Percentiles rank a stretch among this genome's conserved stretches.
phyloP scores from a whole-genome alignment of 2,797 vertebrate species.

The Phataginus tricuspis region DNA sequence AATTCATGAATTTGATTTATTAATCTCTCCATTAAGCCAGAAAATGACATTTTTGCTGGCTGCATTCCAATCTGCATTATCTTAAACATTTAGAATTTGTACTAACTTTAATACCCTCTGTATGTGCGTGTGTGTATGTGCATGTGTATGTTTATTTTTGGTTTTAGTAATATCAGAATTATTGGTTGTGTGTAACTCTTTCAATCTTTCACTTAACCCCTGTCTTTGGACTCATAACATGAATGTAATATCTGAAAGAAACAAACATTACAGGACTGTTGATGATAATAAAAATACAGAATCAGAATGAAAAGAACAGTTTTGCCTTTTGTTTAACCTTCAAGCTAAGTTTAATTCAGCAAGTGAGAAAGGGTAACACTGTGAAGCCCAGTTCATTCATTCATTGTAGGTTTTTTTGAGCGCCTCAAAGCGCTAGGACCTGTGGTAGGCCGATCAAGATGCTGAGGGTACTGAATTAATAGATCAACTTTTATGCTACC shows the following conservation, averaged over 20 bases:
- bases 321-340: not conserved
- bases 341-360: constrained; percentile 32
- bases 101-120: constrained; percentile 60
- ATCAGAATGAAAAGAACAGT: constrained; percentile 10
- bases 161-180: constrained; percentile 21
- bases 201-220: not conserved
- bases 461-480: not conserved
- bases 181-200: constrained; percentile 43
- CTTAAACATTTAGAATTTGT: constrained; percentile 70
- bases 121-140: not conserved
- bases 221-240: constrained; percentile 36
- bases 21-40: constrained; percentile 79
- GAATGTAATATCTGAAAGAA: constrained; percentile 54
- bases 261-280: constrained; percentile 29
- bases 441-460: not conserved
- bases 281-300: constrained; percentile 35
- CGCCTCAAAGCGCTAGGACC: not conserved
- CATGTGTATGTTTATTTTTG: not conserved
- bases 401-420: not conserved
- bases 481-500: not conserved
- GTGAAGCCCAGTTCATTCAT: not conserved
- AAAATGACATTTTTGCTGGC: constrained; percentile 70
- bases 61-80: constrained; percentile 49
- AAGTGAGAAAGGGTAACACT: not conserved
- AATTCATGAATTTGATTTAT: constrained; percentile 77